phyloP scores from a whole-genome alignment of 2,113 vertebrate genomes.

The Peucedramus taeniatus region DNA sequence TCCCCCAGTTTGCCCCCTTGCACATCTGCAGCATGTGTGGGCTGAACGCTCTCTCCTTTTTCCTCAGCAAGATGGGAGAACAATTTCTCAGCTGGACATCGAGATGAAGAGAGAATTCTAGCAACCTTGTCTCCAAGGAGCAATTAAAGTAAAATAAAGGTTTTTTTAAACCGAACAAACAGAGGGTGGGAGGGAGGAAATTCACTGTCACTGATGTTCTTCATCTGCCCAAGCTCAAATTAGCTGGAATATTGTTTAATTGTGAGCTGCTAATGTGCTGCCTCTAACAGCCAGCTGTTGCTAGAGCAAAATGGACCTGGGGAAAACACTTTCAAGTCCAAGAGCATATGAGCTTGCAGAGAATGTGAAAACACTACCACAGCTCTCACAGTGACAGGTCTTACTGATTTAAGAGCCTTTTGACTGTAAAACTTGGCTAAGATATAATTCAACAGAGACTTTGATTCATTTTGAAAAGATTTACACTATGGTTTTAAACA shows the following conservation, averaged over 20 bases:
- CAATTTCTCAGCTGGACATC: constrained; percentile 58
- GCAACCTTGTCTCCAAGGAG: constrained; percentile 39
- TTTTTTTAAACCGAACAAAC: neutral
- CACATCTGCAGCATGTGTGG: constrained; percentile 55
- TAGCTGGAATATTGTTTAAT: constrained; percentile 43
- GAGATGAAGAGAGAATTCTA: neutral
- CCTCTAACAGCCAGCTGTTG: constrained; percentile 53
- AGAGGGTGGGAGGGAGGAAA: neutral
- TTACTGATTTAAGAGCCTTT: constrained; percentile 57
- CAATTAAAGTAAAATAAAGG: constrained; percentile 41
- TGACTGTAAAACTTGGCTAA: constrained; percentile 29
- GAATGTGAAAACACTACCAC: neutral
- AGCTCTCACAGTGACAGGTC: neutral
- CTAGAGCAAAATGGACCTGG: neutral
- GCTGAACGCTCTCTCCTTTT: neutral
- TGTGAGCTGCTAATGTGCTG: constrained; percentile 33
- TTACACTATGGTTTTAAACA: constrained; percentile 45
- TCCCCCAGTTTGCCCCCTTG: constrained; percentile 41
- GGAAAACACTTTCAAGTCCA: neutral
- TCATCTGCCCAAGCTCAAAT: constrained; percentile 18
- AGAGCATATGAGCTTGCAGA: neutral
- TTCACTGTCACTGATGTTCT: neutral
- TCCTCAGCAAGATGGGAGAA: constrained; percentile 28
- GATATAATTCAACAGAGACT: constrained; percentile 35
- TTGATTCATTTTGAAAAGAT: constrained; percentile 64